A percentile compares a stretch with the other conserved stretches of the same genome.
These are phyloP conservation scores for Carposina sasakii DNA, from an alignment of 1,140 invertebrate species.

Conservation along the genomic window DNA sequence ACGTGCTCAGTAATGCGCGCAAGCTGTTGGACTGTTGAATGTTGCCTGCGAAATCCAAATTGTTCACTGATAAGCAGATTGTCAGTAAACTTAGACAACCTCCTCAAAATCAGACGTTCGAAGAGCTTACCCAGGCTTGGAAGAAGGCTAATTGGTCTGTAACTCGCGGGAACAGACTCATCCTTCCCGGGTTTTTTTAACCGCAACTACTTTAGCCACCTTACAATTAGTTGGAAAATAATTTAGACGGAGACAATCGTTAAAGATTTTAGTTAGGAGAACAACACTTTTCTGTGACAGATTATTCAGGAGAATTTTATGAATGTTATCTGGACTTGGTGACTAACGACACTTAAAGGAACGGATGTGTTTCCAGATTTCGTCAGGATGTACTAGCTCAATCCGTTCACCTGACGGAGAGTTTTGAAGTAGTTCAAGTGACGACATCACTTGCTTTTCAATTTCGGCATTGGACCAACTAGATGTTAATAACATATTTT, in stretches of 20 bases:
- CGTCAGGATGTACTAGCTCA: too few species aligned
- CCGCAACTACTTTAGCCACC: slow-evolving; percentile 35
- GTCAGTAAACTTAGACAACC: not conserved
- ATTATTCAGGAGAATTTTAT: not conserved
- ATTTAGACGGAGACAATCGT: slow-evolving; percentile 26
- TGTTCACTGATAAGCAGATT: not conserved
- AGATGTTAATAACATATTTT: too few species aligned
- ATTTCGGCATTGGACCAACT: too few species aligned
- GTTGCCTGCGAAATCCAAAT: not conserved
- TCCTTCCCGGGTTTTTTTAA: slow-evolving; percentile 52
- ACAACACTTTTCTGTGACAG: not conserved
- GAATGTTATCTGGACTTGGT: not conserved
- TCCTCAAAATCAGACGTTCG: not conserved
- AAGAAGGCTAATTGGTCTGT: slow-evolving; percentile 5
- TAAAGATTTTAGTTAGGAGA: slow-evolving; percentile 12
- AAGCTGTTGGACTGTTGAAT: not conserved
- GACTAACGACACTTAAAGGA: not conserved
- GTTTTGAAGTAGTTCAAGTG: too few species aligned
- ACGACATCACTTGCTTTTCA: too few species aligned
- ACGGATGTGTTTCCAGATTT: not conserved
- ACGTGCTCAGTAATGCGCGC: not conserved
- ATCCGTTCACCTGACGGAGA: too few species aligned
- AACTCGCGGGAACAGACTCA: slow-evolving; percentile 15
- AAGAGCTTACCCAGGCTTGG: not conserved
- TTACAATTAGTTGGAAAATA: slow-evolving; percentile 47